Evolutionary conservation across 2,888 invertebrate genomes (phyloP).

Genomic region (Beris chalybata): DNA sequence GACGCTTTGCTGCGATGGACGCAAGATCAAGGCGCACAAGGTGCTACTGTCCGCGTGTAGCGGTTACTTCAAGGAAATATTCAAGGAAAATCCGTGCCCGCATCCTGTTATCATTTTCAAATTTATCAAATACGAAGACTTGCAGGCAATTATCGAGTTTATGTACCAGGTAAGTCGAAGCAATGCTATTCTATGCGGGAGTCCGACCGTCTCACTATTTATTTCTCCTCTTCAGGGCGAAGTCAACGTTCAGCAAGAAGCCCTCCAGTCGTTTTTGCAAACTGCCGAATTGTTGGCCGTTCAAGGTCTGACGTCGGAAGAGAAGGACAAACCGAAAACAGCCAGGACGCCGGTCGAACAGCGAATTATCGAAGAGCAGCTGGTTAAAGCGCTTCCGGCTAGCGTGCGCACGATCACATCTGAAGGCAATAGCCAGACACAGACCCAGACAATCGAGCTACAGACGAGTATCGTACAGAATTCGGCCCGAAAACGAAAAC

Average conservation of each 20-base stretch:
- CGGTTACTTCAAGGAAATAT: constrained; percentile 73
- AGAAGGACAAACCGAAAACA: constrained; percentile 53
- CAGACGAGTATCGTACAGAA: constrained; percentile 32
- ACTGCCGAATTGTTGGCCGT: constrained; percentile 77
- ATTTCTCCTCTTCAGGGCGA: constrained; percentile 61
- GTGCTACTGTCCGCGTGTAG: constrained; percentile 84
- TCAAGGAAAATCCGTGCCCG: constrained; percentile 76
- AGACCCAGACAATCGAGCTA: constrained; percentile 35
- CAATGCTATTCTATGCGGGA: not conserved
- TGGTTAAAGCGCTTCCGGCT: constrained; percentile 42
- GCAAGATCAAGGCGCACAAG: constrained; percentile 81
- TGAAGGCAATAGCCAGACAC: constrained; percentile 36
- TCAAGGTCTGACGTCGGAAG: constrained; percentile 69
- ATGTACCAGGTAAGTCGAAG: constrained; percentile 64
- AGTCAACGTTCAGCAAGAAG: constrained; percentile 79
- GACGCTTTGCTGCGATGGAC: constrained; percentile 82
- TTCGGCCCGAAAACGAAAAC: constrained; percentile 49
- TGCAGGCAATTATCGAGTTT: constrained; percentile 76
- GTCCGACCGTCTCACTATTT: not conserved
- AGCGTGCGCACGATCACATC: constrained; percentile 55
- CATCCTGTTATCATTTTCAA: constrained; percentile 81
- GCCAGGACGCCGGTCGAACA: constrained; percentile 43
- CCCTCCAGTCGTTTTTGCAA: constrained; percentile 74
- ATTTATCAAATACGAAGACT: constrained; percentile 76
- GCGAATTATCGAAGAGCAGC: constrained; percentile 46